Percentiles rank a stretch among this genome's conserved stretches.
Conservation (phyloP, 2,797 vertebrate species). For the Masticophis lateralis region DNA sequence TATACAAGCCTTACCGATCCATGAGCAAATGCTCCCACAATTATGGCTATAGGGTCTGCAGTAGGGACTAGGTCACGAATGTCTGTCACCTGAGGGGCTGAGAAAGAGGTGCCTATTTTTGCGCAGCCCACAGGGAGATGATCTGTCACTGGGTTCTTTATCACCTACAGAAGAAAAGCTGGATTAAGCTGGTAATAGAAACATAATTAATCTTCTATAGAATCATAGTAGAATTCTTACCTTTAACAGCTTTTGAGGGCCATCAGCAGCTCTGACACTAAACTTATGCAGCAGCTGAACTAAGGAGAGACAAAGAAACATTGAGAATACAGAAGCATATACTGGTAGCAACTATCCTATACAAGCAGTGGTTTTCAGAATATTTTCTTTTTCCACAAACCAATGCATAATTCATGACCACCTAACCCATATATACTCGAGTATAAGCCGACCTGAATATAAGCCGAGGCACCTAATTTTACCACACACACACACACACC, state of each 20-base stretch:
- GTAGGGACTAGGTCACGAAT: slow-evolving; percentile 80
- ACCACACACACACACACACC: no score
- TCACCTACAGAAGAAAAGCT: slow-evolving; percentile 71
- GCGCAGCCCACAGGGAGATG: slow-evolving; percentile 91
- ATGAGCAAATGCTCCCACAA: slow-evolving; percentile 94
- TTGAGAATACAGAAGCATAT: background rate
- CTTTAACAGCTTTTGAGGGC: slow-evolving; percentile 88
- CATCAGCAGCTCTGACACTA: slow-evolving; percentile 91
- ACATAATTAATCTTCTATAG: background rate
- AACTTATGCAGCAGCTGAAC: slow-evolving; percentile 97
- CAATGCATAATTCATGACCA: background rate
- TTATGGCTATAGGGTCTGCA: slow-evolving; percentile 82
- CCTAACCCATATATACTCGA: no score
- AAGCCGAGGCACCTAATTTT: no score
- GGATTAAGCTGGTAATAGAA: background rate
- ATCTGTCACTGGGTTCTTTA: slow-evolving; percentile 93
- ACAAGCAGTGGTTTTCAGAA: background rate
- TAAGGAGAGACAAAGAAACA: slow-evolving; percentile 47
- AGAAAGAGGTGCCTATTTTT: slow-evolving; percentile 87
- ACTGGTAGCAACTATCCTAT: background rate
- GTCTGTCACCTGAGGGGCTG: slow-evolving; percentile 72
- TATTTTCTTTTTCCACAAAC: background rate
- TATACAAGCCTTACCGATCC: slow-evolving; percentile 79
- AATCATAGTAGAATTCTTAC: slow-evolving; percentile 51
- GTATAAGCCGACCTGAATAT: no score